Base-by-base conservation (phyloP, 1,140 invertebrate genomes). In the Apis dorsata region DNA sequence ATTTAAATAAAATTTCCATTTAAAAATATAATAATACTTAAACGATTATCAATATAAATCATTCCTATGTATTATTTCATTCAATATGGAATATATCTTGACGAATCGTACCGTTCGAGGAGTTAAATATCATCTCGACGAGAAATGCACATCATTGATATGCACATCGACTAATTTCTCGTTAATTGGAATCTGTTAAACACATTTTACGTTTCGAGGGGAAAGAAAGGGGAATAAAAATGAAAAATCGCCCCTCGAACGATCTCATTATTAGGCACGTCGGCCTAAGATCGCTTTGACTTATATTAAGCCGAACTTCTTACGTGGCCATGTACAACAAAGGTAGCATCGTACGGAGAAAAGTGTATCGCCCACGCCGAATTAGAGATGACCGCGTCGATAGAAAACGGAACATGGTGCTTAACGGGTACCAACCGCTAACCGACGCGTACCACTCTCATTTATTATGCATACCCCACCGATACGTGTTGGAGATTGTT, bases 401-500 rank as follows among this genome's bases (percentile, higher is more conserved):
- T 89, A 88, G 77, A 87, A 84, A 81, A 85, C 71, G 82, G 85
- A 88, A 91, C 86, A 88, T 59, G 85, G 75, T 89, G 85, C 79
- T 90, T 91, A 91, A 75, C 57, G 72, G 34, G 72, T 75, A 75
- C 59, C 72, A 7, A 75, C 72, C 72, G 53, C 72, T 62, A 84
- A 84, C 77, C 76, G 68, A 71, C 83, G 60, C 71, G 59, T 71
- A 84, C 79, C 80, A 74, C 80, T 86, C 87, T 90, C 90, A 90
- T 91, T 90, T 91, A 91, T 91, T 91, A 91, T 91, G 90, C 90
- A 91, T 90, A 90, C 89, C 85, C 86, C 62, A 81, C 85, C 81
- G 89, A 91, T 91, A 91, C 90, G 90, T 89, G 89, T 91, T 86
- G 85, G 81, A 91, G 88, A 92, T 92, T 90, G 89, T 86, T 89